phyloP scores from a whole-genome alignment of 2,797 vertebrate genomes.

The Chaetophractus vellerosus region DNA sequence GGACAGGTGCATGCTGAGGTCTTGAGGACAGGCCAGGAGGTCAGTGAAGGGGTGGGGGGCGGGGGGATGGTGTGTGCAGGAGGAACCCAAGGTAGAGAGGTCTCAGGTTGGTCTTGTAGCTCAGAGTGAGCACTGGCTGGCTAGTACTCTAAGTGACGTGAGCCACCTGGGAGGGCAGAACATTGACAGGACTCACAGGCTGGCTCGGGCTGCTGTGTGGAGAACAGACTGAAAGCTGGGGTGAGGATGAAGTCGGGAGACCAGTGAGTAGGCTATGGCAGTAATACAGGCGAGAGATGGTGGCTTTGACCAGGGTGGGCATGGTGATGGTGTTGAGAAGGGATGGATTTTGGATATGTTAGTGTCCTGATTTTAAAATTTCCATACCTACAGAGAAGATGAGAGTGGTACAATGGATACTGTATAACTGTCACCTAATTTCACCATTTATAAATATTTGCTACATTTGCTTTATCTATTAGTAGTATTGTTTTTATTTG shows the following conservation, averaged over 20 bases:
- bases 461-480: not conserved
- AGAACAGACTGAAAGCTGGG: not conserved
- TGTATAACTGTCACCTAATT: not conserved
- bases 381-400: not conserved
- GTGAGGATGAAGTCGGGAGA: not conserved
- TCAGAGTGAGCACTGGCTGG: not conserved
- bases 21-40: not conserved
- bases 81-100: not conserved
- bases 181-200: no score
- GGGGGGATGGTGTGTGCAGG: not conserved
- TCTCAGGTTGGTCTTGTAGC: no score
- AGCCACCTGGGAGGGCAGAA: not conserved
- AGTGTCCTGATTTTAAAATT: not conserved
- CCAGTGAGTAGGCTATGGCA: not conserved
- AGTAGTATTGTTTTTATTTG: not conserved
- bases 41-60: not conserved
- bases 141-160: not conserved
- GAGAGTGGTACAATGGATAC: not conserved
- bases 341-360: not conserved
- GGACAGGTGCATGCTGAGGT: not conserved
- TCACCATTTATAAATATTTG: not conserved
- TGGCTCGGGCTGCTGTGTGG: no score
- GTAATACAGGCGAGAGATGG: not conserved
- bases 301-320: fast-evolving
- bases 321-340: not conserved